Percentiles rank a stretch among this genome's conserved stretches.
Evolutionary conservation across 2,888 invertebrate genomes (phyloP).

Genomic region (Amiota communis): DNA sequence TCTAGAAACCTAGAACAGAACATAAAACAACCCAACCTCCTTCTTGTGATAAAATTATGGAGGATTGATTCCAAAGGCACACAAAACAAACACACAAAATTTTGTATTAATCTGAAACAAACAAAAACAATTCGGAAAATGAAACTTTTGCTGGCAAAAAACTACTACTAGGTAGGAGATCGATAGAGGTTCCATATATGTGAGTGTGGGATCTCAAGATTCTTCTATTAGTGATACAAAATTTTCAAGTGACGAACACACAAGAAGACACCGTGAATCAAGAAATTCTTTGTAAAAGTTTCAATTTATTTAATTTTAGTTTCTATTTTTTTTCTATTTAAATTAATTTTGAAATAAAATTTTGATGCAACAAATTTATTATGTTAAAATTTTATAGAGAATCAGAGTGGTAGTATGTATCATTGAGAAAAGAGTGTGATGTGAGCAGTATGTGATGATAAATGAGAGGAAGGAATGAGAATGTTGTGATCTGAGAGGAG

Average conservation of each 20-base stretch:
- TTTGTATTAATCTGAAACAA: too few relatives aligned
- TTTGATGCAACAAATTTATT: too few relatives aligned
- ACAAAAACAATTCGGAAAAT: too few relatives aligned
- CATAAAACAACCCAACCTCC: too few relatives aligned
- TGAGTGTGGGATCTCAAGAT: background rate
- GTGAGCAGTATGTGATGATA: constrained; percentile 25
- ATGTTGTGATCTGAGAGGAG: too few relatives aligned
- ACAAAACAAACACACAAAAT: too few relatives aligned
- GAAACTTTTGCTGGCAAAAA: background rate
- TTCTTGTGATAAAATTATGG: too few relatives aligned
- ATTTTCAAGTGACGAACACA: background rate
- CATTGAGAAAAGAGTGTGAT: constrained; percentile 34
- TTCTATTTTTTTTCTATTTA: constrained; percentile 33
- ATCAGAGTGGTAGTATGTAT: constrained; percentile 10
- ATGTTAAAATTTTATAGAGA: too few relatives aligned
- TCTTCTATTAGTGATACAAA: background rate
- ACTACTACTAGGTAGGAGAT: background rate
- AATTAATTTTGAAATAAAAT: constrained; percentile 1
- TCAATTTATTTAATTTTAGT: constrained; percentile 13
- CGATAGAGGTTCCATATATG: too few relatives aligned
- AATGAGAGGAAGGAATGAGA: background rate
- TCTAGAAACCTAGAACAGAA: too few relatives aligned
- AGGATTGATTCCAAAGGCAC: too few relatives aligned
- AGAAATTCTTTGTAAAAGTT: constrained; percentile 36
- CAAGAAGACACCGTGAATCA: constrained; percentile 20